Percentiles rank a stretch among this genome's conserved stretches.
Evolutionary conservation across 1,140 invertebrate species (phyloP).

Genomic region (Tetramorium simillimum): DNA sequence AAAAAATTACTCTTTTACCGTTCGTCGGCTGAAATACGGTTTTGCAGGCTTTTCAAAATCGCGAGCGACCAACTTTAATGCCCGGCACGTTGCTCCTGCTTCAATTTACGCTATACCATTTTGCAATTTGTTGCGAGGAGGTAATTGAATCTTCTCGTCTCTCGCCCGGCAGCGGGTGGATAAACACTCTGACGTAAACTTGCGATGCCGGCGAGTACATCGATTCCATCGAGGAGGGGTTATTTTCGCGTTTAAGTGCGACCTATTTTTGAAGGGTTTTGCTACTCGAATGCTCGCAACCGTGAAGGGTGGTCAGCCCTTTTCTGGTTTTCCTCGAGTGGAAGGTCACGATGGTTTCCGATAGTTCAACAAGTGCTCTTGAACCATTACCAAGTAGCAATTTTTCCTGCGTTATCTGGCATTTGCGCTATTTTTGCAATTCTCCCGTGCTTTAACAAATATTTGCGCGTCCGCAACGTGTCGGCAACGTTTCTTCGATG

Average conservation of each 20-base stretch:
- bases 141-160: constrained; percentile 59
- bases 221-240: constrained; percentile 36
- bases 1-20: constrained; percentile 27
- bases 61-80: constrained; percentile 47
- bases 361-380: constrained; percentile 59
- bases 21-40: constrained; percentile 23
- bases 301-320: constrained; percentile 50
- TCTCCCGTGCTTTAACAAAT: background rate
- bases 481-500: background rate
- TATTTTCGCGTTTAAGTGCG: constrained; percentile 55
- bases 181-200: constrained; percentile 59
- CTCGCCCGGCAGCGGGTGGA: constrained; percentile 20
- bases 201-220: constrained; percentile 30
- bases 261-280: constrained; percentile 57
- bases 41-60: constrained; percentile 41
- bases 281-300: constrained; percentile 42
- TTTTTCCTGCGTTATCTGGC: constrained; percentile 27
- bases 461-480: background rate
- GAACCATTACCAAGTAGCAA: constrained; percentile 41
- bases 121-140: constrained; percentile 57
- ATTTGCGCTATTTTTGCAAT: constrained; percentile 5
- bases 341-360: constrained; percentile 36
- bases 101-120: constrained; percentile 59
- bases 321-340: constrained; percentile 51
- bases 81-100: constrained; percentile 43